Evolutionary conservation across 1,140 invertebrate genomes (phyloP), one percentile per base, ranked within the genome.

Genomic region (Coelopa frigida): DNA sequence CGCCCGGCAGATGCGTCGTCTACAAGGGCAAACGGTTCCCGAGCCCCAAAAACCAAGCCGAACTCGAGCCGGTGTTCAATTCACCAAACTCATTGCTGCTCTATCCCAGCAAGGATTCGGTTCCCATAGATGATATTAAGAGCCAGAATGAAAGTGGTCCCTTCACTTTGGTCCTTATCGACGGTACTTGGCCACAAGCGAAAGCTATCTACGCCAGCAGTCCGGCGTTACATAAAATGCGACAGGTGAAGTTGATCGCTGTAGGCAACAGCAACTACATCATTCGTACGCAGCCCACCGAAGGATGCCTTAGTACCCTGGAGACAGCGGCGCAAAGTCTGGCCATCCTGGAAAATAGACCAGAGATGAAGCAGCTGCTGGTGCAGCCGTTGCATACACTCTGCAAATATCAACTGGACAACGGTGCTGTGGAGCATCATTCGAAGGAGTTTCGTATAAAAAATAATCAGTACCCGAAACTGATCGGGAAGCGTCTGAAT

Each of bases 131-230:
- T 35, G 36, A 53, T n/a, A 71, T 85, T 15, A 20, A 27, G 17
- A 7, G 14, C 4, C 76, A 83, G 57, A 73, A 85, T 46, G 64
- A 58, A 48, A 62, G 75, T 29, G 52, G 73, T n/a, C 69, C 64
- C 57, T 91, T 88, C 57, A 94, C 89, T 70, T 72, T 95, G 29
- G 73, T 96, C 32, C 70, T 96, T 39, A 78, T 96, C 51, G 91
- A 96, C 78, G 91, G 91, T 22, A 96, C 91, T 24, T 96, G 91
- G 91, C 82, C 87, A 14, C 91, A 96, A 75, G 89, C 92, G 10
- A 92, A 90, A 73, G 83, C 83, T 12, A 88, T 89, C 46, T 88
- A 84, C 70, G 78, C 84, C 29, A 79, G 81, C 33, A 85, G 81
- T 67, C 75, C 79, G n/a, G 70, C 76, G 23, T 64, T 89, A 31